A percentile compares a stretch with the other conserved stretches of the same genome.
Conservation (phyloP, 2,113 vertebrate genomes). For the Lathamus discolor region DNA sequence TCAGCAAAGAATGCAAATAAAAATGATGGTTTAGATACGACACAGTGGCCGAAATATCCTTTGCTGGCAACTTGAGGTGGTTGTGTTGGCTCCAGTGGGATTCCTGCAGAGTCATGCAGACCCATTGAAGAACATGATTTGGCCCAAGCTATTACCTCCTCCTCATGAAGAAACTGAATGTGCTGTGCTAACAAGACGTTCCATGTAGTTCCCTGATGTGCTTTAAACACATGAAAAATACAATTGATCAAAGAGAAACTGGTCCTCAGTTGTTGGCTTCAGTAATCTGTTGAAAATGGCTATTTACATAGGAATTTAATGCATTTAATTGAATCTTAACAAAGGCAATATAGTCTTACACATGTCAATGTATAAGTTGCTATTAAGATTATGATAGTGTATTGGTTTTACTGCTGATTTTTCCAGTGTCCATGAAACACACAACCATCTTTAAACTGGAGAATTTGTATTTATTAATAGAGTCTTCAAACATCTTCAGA, state of each 20-base stretch:
- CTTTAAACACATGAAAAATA: neutral
- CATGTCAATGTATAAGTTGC: neutral
- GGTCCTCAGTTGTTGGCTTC: neutral
- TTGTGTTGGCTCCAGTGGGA: neutral
- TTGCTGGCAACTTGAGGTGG: neutral
- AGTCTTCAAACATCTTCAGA: neutral
- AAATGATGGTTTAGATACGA: neutral
- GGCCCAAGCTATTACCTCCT: neutral
- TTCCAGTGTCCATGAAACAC: neutral
- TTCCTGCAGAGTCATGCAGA: neutral
- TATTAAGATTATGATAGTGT: neutral
- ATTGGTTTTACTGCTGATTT: conserved; percentile 8
- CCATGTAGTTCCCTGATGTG: neutral
- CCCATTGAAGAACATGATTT: neutral
- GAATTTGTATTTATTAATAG: neutral
- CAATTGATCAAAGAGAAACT: neutral
- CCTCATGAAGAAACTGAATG: neutral
- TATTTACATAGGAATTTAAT: neutral
- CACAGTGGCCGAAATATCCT: neutral
- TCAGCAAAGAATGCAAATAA: neutral
- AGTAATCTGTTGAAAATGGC: neutral
- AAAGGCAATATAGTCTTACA: neutral
- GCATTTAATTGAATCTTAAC: conserved; percentile 13
- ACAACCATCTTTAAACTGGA: neutral
- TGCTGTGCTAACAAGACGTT: neutral